Evolutionary conservation across 2,888 invertebrate species (phyloP).

Genomic region (Drosophila lacicola): DNA sequence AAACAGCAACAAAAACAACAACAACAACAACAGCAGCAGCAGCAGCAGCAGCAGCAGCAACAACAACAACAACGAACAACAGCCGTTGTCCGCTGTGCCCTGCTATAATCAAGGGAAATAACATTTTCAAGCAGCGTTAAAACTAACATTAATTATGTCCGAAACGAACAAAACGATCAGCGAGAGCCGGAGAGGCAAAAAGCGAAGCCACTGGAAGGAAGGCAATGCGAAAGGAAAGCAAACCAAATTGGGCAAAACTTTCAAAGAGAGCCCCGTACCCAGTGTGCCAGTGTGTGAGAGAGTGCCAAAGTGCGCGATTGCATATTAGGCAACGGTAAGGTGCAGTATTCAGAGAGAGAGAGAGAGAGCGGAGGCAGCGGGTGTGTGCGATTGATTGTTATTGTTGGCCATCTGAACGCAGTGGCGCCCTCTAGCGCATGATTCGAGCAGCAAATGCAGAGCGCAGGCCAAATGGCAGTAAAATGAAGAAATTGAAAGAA

Average conservation of each 20-base stretch:
- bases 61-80: slow-evolving; percentile 38
- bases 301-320: not conserved
- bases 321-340: slow-evolving; percentile 2
- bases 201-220: slow-evolving; percentile 8
- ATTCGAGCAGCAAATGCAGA: slow-evolving; percentile 6
- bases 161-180: slow-evolving; percentile 81
- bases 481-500: slow-evolving; percentile 55
- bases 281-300: slow-evolving; percentile 7
- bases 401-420: not conserved
- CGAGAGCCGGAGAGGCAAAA: slow-evolving; percentile 16
- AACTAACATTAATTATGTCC: slow-evolving; percentile 85
- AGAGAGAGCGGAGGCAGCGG: not conserved
- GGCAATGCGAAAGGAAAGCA: slow-evolving; percentile 39
- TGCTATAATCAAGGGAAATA: slow-evolving; percentile 85
- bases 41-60: slow-evolving; percentile 27
- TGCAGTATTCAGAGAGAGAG: not conserved
- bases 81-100: slow-evolving; percentile 63
- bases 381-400: slow-evolving; percentile 5
- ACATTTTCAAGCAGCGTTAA: slow-evolving; percentile 85
- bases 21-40: slow-evolving; percentile 36
- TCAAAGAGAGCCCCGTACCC: slow-evolving; percentile 13
- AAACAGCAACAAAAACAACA: slow-evolving; percentile 55
- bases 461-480: slow-evolving; percentile 19
- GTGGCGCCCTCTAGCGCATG: slow-evolving; percentile 40
- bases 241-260: slow-evolving; percentile 41